Evolutionary conservation across 2,113 vertebrate genomes (phyloP).

Genomic region (Cichladusa arquata): DNA sequence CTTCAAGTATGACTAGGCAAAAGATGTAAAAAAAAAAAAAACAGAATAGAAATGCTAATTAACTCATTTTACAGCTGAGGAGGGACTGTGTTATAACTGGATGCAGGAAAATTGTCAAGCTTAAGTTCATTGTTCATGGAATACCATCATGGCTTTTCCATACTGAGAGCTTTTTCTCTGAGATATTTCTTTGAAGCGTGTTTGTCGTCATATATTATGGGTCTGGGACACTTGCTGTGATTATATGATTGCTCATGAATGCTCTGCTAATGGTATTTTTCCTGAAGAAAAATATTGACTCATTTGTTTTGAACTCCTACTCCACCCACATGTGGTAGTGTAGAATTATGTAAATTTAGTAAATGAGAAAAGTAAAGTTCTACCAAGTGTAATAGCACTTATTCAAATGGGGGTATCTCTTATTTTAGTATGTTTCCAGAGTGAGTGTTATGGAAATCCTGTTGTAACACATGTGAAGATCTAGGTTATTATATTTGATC

Average conservation of each 20-base stretch:
- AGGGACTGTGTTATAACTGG: neutral
- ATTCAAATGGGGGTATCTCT: neutral
- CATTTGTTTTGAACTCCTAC: conserved; percentile 68
- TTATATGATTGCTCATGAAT: conserved; percentile 68
- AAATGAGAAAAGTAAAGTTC: conserved; percentile 62
- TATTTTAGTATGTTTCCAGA: neutral
- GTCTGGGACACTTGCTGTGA: conserved; percentile 63
- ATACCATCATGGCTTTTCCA: neutral
- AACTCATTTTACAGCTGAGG: neutral
- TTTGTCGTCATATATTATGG: conserved; percentile 44
- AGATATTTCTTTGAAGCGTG: neutral
- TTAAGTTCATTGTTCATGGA: neutral
- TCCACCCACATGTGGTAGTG: conserved; percentile 56
- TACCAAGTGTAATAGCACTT: conserved; percentile 14
- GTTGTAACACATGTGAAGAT: neutral
- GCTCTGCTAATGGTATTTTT: conserved; percentile 62
- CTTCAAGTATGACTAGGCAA: neutral
- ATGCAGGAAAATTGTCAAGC: neutral
- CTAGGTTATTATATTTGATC: neutral
- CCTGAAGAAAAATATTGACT: conserved; percentile 67
- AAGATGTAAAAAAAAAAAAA: neutral
- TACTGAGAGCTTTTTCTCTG: neutral
- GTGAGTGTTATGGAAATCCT: neutral
- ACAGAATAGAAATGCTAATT: neutral
- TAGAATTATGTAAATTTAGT: conserved; percentile 64